Base-by-base conservation (phyloP, 2,888 invertebrate species). In the Protonemura montana region DNA sequence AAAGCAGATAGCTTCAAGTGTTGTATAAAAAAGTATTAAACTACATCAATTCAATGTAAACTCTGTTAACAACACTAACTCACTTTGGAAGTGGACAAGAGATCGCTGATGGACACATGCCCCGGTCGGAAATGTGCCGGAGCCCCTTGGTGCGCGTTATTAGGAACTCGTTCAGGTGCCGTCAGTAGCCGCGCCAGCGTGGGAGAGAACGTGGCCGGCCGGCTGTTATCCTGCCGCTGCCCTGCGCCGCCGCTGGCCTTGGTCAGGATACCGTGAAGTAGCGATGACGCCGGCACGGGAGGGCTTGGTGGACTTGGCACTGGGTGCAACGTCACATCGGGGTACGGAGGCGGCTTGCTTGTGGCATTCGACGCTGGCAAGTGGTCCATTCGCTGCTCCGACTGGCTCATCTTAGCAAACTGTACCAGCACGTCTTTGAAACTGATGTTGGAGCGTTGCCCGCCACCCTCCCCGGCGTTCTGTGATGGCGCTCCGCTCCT, bases 101-200 rank as follows among this genome's bases (percentile, higher is more conserved):
- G 91, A 89, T 93, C 92, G 84, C 91, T 92, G 87, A 93, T 91
- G n/a, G 92, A 92, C 81, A 92, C 92, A 21, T 91, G 90, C 88
- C 87, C 87, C 28, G 89, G 87, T 81, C 88, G 89, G 84, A 82
- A 86, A 42, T 85, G 86, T 10, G 88, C 86, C 59, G 89, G 88
- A 13, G 87, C 87, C 10, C 87, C 86, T 1, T 90, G 88, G n/a
- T 76, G 85, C 26, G 85, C 86, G 29, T 35, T 86, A 28, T 83
- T 86, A 0, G 88, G 87, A 3, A 87, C 82, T 28, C 88, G 85
- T 88, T 92, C 92, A 7, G 92, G 92, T 87, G 96, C 96, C 88
- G 96, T 96, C 89, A 96, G 93, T 89, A 96, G 93, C 91, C 96
- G 93, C 89, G 96, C 96, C 91, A 96, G 93, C 89, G 96, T 96